phyloP scores from a whole-genome alignment of 2,797 vertebrate species.

The Balearica regulorum region DNA sequence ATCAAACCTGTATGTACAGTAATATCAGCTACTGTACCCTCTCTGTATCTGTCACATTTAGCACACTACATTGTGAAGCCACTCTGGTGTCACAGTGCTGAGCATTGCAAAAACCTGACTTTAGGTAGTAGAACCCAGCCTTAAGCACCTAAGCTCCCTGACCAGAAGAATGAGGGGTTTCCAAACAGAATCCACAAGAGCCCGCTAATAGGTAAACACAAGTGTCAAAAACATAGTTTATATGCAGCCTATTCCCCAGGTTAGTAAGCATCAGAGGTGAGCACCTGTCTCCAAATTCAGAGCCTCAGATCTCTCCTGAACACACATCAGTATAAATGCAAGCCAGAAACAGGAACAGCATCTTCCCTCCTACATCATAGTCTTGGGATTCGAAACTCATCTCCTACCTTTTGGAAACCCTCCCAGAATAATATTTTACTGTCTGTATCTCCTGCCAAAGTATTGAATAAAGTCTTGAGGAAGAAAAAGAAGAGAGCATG shows the following conservation, averaged over 20 bases:
- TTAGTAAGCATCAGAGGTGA: not conserved
- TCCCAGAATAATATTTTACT: not conserved
- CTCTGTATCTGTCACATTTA: not conserved
- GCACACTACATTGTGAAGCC: accelerated
- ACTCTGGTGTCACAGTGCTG: not conserved
- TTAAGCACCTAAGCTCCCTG: not conserved
- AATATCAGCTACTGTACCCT: not conserved
- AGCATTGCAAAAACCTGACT: not conserved
- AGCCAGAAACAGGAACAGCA: not conserved
- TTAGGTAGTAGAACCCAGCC: not conserved
- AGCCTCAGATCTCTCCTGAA: not conserved
- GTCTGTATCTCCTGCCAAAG: not conserved
- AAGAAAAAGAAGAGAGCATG: not conserved
- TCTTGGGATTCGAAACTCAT: not conserved
- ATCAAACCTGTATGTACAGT: not conserved
- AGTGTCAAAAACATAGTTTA: not conserved
- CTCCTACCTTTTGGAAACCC: not conserved
- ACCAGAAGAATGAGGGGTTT: not conserved
- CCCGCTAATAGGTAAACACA: not conserved
- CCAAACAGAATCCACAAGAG: not conserved
- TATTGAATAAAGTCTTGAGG: not conserved
- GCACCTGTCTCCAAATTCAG: not conserved
- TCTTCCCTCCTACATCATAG: not conserved
- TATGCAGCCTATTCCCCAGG: not conserved
- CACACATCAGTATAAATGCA: not conserved